phyloP scores from a whole-genome alignment of 1,140 invertebrate genomes.

The Pteromalus puparum region DNA sequence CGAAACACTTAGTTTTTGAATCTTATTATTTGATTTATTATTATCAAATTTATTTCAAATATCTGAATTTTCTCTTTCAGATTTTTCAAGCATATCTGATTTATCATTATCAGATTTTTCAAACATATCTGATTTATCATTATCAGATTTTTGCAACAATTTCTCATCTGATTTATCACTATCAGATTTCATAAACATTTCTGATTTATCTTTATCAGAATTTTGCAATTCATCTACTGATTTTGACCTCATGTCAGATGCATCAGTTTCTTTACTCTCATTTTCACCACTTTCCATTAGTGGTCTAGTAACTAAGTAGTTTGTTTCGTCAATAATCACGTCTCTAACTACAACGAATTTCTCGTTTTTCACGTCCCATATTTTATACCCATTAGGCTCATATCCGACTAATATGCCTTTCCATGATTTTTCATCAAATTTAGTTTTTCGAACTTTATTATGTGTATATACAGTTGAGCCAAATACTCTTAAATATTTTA shows the following conservation, averaged over 20 bases:
- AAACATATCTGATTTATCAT: not conserved
- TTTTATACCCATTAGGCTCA: slow-evolving; percentile 49
- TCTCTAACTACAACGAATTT: slow-evolving; percentile 45
- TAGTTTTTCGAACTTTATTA: slow-evolving; percentile 8
- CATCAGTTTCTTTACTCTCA: not conserved
- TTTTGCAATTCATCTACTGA: not conserved
- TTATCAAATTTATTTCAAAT: not conserved
- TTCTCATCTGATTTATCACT: not conserved
- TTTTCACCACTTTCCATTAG: not conserved
- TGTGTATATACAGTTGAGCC: slow-evolving; percentile 15
- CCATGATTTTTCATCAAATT: slow-evolving; percentile 67
- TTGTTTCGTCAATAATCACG: slow-evolving; percentile 30
- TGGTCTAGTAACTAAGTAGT: not conserved
- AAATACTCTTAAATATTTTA: slow-evolving; percentile 6
- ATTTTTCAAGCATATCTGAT: not conserved
- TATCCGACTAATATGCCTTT: slow-evolving; percentile 68
- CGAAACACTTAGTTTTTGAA: not conserved
- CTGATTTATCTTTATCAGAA: too few relatives aligned
- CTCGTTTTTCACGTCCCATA: not conserved
- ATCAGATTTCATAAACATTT: too few relatives aligned
- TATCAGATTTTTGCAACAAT: not conserved
- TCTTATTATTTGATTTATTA: not conserved
- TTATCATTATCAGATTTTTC: slow-evolving; percentile 8
- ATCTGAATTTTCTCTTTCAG: too few relatives aligned
- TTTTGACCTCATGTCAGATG: not conserved